Conservation (phyloP, 2,888 invertebrate species). For the Galerucella nymphaeae region DNA sequence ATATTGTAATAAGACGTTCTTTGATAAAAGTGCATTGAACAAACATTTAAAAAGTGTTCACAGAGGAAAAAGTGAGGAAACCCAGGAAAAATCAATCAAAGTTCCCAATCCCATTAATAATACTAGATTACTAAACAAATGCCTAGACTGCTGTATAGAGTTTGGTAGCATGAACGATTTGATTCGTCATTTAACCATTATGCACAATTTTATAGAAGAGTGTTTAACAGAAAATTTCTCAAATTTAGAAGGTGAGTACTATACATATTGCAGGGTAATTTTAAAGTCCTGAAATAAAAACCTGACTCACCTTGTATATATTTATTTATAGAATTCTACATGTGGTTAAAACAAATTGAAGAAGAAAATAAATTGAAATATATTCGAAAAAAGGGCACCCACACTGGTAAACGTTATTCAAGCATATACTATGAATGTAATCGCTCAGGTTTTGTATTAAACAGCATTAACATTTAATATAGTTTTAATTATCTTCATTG, state of each 20-base stretch:
- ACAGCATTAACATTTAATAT: too few relatives aligned
- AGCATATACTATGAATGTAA: constrained; percentile 12
- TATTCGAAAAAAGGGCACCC: constrained; percentile 1
- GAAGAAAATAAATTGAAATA: constrained; percentile 17
- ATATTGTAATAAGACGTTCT: constrained; percentile 16
- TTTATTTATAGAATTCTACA: constrained; percentile 15
- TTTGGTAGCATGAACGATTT: constrained; percentile 5
- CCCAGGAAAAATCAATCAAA: constrained; percentile 13
- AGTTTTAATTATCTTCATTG: constrained; percentile 11
- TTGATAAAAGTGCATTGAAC: constrained; percentile 15
- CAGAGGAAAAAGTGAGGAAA: constrained; percentile 1
- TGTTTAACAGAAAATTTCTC: constrained; percentile 9
- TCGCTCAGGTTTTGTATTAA: constrained; percentile 15
- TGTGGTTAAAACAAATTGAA: constrained; percentile 14
- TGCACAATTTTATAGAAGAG: constrained; percentile 18
- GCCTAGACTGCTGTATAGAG: constrained; percentile 9
- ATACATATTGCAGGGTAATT: too few relatives aligned
- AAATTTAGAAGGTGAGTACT: constrained; percentile 7
- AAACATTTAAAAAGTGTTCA: background rate
- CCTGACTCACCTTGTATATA: constrained; percentile 9
- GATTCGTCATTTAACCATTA: constrained; percentile 10
- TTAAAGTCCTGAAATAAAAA: constrained; percentile 8
- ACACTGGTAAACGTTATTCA: background rate
- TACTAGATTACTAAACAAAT: background rate
- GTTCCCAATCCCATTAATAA: constrained; percentile 15